phyloP scores from a whole-genome alignment of 2,888 invertebrate species.

The Ceramica pisi region DNA sequence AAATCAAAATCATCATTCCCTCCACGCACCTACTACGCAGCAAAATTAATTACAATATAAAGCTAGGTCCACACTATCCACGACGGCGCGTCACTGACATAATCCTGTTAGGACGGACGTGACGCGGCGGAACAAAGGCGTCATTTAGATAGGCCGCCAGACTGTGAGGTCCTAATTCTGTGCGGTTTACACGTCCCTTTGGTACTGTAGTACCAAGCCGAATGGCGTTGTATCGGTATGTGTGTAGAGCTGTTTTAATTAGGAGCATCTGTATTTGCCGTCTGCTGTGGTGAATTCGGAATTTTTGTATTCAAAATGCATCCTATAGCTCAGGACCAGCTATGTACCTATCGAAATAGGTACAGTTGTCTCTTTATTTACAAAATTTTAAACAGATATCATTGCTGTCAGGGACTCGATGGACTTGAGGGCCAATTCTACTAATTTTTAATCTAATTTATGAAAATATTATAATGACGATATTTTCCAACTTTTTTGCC shows the following conservation, averaged over 20 bases:
- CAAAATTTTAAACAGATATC: not conserved
- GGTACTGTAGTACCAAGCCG: conserved; percentile 13
- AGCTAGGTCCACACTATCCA: conserved; percentile 53
- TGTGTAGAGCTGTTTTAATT: conserved; percentile 29
- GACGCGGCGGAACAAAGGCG: conserved; percentile 52
- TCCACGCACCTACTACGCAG: conserved; percentile 17
- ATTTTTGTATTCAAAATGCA: not conserved
- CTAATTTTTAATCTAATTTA: accelerated
- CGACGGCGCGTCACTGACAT: conserved; percentile 53
- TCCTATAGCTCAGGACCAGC: not conserved
- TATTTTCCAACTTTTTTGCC: conserved; percentile 9
- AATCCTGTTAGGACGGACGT: conserved; percentile 67
- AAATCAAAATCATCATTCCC: conserved; percentile 32
- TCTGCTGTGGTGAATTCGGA: conserved; percentile 5
- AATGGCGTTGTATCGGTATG: conserved; percentile 21
- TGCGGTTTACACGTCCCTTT: conserved; percentile 42
- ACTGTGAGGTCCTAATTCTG: conserved; percentile 32
- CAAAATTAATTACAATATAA: conserved; percentile 58
- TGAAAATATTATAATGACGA: not conserved
- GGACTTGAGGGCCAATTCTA: no score
- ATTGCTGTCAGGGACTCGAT: no score
- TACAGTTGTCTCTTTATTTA: not conserved
- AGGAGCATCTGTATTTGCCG: conserved; percentile 9
- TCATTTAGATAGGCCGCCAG: conserved; percentile 49
- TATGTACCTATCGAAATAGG: not conserved